Evolutionary conservation across 1,140 invertebrate genomes (phyloP), one percentile per base, ranked within the genome.

Genomic region (Agraylea sexmaculata): DNA sequence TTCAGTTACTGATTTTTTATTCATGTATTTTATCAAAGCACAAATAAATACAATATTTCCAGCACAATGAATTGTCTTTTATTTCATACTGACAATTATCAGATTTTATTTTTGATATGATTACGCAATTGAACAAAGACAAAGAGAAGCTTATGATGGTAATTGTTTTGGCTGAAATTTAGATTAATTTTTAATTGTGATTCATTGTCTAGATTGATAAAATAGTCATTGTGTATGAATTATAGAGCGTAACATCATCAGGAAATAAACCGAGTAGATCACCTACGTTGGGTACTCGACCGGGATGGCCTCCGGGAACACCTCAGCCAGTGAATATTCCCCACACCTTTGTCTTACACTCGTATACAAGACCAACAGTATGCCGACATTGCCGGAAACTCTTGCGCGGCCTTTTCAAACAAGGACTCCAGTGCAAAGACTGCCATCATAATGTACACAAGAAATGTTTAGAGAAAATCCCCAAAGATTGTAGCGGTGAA

Each of bases 381-480:
- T 99, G 95, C 61, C 86, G 93, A 51, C 75, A 81, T 57, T 98
- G 94, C 70, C 92, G 93, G 60, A 93, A 93, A 65, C 72, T 99
- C 49, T 71, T 98, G 16, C 84, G 87, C 53, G 94, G 94, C 1
- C 71, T 99, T 31, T 95, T 96, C 64, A 87, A 94, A 56, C 95
- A 99, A 68, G 90, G 95, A 29, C 62, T 95, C 39, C 94, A 98
- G 61, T 99, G 95, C 63, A 87, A 91, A 68, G 93, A 97, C 71
- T 98, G 94, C 60, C 90, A 92, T 59, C 96, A 92, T 64, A 98
- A 99, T 70, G 89, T 86, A 43, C 94, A 98, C 64, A 91, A 95
- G 59, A 97, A 96, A 64, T 98, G 94, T 65, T 74, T 90, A 46
- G 86, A 90, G 17, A 80, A 83, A 64, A 85, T 97, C 49, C 89